Evolutionary conservation across 1,140 invertebrate species (phyloP), one percentile per base, ranked within the genome.

Genomic region (Camponotus vicinus): DNA sequence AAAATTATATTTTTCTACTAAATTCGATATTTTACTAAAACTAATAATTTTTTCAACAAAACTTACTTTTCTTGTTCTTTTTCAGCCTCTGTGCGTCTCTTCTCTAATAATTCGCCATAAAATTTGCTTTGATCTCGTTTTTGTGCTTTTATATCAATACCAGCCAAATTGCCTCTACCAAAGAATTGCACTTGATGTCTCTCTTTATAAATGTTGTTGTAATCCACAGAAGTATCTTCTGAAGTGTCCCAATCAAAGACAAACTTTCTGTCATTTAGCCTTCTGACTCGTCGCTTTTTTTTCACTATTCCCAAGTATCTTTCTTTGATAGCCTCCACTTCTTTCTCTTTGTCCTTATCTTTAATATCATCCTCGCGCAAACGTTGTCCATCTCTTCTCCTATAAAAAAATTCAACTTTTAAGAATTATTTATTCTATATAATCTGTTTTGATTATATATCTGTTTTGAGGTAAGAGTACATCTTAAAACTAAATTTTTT

Each of bases 221-320:
- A 99, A 96, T 99, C 99, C 86, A 98, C 97, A 21, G 98, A 99
- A 0, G 99, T 99, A 92, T 99, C 99, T 95, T 99, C 99, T 0
- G 97, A 97, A 4, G 98, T 98, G 96, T 99, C 99, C 99, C 99
- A 99, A 95, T 99, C 99, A 95, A 99, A 99, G 0, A 99, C 99
- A 96, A 99, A 99, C 95, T 99, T 99, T 5, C 99, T 96, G 93
- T 99, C 99, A 95, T 99, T 99, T 4, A 99, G 95, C 86, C 99
- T 96, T 49, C 99, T 95, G 0, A 99, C 98, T 61, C 98, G 96
- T 7, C 98, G 96, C 92, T 99, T 99, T 93, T 99, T 99, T 92
- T 99, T 99, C 0, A 98, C 95, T 21, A 99, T 96, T 9, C 98
- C 98, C n/a, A 99, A 96, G 95, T 99, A 99, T 9, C 99, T 96